Evolutionary conservation across 2,888 invertebrate species (phyloP).

Genomic region (Synanthedon formicaeformis): DNA sequence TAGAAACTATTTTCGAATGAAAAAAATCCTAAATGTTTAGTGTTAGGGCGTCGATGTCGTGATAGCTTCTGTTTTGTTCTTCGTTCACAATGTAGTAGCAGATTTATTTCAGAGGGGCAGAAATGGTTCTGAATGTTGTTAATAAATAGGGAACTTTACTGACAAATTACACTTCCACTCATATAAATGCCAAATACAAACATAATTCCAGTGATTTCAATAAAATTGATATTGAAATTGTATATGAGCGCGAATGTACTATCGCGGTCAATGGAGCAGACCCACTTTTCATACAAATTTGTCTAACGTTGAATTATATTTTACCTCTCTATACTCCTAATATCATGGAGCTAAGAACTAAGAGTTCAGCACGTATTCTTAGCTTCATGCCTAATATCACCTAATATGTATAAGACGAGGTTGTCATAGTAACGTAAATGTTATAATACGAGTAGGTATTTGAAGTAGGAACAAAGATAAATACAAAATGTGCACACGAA

Average conservation of each 20-base stretch:
- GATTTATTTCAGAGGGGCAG: neutral
- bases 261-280: no score
- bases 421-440: no score
- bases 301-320: no score
- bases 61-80: constrained; percentile 40
- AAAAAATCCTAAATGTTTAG: constrained; percentile 48
- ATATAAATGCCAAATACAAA: constrained; percentile 1
- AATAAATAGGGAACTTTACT: constrained; percentile 6
- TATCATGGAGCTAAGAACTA: no score
- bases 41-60: constrained; percentile 60
- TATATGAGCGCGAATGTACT: neutral
- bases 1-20: constrained; percentile 60
- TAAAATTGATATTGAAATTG: neutral
- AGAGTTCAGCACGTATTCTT: no score
- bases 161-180: constrained; percentile 24
- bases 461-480: no score
- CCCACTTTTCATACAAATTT: no score
- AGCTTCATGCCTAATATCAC: no score
- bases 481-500: no score
- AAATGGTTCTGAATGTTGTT: neutral
- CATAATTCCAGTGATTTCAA: constrained; percentile 2
- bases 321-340: no score
- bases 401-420: no score
- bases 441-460: no score
- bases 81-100: constrained; percentile 1